Evolutionary conservation across 2,888 invertebrate species (phyloP), one percentile per base, ranked within the genome.

Genomic region (Brassicogethes aeneus): DNA sequence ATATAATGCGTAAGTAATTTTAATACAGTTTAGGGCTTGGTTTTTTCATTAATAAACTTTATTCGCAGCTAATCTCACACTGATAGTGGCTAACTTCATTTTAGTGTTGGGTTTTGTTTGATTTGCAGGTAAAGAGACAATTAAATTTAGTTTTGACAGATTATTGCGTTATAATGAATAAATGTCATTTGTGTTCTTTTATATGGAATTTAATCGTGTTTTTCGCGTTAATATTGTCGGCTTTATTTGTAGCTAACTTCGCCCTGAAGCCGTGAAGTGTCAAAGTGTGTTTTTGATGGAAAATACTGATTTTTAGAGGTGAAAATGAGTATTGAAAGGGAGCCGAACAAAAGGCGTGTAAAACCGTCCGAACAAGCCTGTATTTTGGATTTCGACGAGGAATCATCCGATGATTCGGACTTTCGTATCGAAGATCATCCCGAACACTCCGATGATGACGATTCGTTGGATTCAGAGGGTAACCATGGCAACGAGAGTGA

Each of bases 341-440:
- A 85, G 64, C 85, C 83, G 7, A 84, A 82, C 49, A 91, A 89
- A 65, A 72, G 89, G 41, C 76, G 80, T 61, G 86, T 88, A 23
- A 91, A 87, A 65, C 88, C 84, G 45, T 85, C 80, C 43, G 83
- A 77, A 60, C 77, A 80, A 32, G 82, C 85, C 48, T 81, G 85
- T 3, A 69, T 89, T 41, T 68, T 88, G 37, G 85, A 88, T 64
- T 86, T 89, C 56, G 90, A 90, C 70, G 92, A 85, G 29, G 90
- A 90, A 65, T 92, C 92, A 62, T 91, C 91, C 0, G 92, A 94
- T 63, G 94, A 94, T 68, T 93, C 92, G 44, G 94, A 94, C 70
- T 94, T 93, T 69, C 79, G 92, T 40, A 89, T 90, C 43, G 89
- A 89, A 64, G 88, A 88, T 64, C 87, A 87, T 59, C 77, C 78